Conservation (phyloP, 2,113 vertebrate species). For the Alethe diademata region DNA sequence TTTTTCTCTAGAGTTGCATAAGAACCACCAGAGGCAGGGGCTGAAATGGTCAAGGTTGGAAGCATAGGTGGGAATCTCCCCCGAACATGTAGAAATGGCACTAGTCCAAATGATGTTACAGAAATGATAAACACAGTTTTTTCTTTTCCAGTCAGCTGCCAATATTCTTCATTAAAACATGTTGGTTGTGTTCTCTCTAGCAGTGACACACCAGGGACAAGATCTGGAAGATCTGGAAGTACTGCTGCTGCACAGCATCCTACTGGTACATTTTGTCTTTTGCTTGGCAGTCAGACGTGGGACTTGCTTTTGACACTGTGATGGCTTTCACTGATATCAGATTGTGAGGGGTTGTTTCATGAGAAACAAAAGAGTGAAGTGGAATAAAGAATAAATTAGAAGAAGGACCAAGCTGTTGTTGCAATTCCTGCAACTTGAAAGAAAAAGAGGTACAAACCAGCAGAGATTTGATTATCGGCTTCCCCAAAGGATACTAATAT, state of each 20-base stretch:
- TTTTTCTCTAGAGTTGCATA: not conserved
- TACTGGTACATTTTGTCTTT: conserved; percentile 36
- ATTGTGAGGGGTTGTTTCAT: not conserved
- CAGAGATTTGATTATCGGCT: not conserved
- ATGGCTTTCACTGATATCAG: not conserved
- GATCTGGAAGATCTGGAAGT: conserved; percentile 29
- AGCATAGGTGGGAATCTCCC: not conserved
- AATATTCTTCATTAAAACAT: not conserved
- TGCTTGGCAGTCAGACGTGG: not conserved
- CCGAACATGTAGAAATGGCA: not conserved
- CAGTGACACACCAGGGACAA: not conserved
- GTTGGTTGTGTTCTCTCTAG: not conserved
- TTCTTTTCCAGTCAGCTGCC: not conserved
- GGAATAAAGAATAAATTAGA: conserved; percentile 18
- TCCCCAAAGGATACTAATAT: not conserved
- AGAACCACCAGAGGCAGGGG: not conserved
- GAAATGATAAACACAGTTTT: not conserved
- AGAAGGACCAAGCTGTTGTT: not conserved
- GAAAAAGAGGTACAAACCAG: not conserved
- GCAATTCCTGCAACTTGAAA: not conserved
- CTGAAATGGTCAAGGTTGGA: not conserved
- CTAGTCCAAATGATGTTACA: not conserved
- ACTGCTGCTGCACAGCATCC: conserved; percentile 22
- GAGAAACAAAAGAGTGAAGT: conserved; percentile 6
- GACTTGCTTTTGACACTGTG: not conserved